A percentile compares a stretch with the other conserved stretches of the same genome.
These are phyloP conservation scores for Andrena fulva DNA, from an alignment of 2,888 invertebrate species.

Conservation along the genomic window DNA sequence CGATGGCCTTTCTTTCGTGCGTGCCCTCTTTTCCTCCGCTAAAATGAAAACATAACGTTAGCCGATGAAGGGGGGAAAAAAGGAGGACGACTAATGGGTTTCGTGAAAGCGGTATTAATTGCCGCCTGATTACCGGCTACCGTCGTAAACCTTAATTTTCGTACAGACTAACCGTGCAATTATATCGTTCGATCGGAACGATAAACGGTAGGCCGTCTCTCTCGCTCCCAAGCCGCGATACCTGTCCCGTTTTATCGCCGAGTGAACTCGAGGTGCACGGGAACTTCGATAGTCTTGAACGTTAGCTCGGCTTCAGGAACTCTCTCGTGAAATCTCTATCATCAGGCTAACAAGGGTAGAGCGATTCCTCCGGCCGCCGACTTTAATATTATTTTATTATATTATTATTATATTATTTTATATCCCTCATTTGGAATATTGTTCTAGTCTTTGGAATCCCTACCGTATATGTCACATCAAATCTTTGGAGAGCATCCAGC, in stretches of 20 bases:
- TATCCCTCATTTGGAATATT: too few relatives aligned
- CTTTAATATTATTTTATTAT: too few relatives aligned
- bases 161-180: conserved; percentile 55
- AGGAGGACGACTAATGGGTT: conserved; percentile 26
- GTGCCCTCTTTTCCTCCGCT: conserved; percentile 36
- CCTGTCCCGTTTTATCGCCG: neutral
- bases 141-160: conserved; percentile 55
- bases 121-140: conserved; percentile 26
- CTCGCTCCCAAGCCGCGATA: neutral
- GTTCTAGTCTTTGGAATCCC: too few relatives aligned
- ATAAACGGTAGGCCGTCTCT: conserved; percentile 37
- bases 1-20: conserved; percentile 51
- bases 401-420: too few relatives aligned
- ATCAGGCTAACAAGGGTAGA: too few relatives aligned
- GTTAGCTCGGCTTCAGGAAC: neutral
- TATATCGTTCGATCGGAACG: conserved; percentile 49
- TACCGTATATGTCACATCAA: too few relatives aligned
- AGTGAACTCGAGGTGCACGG: neutral
- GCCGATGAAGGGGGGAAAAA: conserved; percentile 26
- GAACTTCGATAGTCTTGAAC: neutral
- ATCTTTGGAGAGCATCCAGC: too few relatives aligned
- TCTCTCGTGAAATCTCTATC: too few relatives aligned
- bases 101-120: conserved; percentile 53
- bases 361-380: too few relatives aligned
- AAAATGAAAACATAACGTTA: conserved; percentile 59